phyloP scores from a whole-genome alignment of 2,888 invertebrate genomes.

The Melanchra persicariae region DNA sequence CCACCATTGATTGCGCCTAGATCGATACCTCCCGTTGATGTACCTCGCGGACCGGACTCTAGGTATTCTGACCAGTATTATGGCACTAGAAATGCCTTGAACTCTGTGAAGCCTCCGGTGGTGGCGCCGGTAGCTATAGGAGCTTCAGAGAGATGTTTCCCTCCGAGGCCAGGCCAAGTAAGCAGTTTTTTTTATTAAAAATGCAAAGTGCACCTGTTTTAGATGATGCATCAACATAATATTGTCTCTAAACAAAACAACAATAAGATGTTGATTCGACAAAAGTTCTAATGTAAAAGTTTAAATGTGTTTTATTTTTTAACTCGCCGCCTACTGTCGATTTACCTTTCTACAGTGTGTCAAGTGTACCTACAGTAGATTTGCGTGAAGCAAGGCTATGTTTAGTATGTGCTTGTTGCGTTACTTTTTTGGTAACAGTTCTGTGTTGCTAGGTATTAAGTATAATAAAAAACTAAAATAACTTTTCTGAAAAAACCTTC shows the following conservation, averaged over 20 bases:
- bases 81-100: constrained; percentile 70
- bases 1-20: constrained; percentile 77
- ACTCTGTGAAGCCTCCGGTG: constrained; percentile 82
- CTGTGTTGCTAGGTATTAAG: not conserved
- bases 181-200: too few relatives aligned
- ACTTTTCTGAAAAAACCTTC: too few relatives aligned
- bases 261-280: not conserved
- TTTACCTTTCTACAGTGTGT: not conserved
- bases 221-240: too few relatives aligned
- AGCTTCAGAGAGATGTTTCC: not conserved
- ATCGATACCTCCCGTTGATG: constrained; percentile 78
- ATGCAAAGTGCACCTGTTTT: too few relatives aligned
- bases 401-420: too few relatives aligned
- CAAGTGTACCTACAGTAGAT: too few relatives aligned
- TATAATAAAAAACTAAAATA: too few relatives aligned
- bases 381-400: too few relatives aligned
- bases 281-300: too few relatives aligned
- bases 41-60: constrained; percentile 79
- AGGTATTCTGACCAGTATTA: constrained; percentile 81
- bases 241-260: not conserved
- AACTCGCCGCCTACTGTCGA: too few relatives aligned
- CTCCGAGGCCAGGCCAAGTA: not conserved
- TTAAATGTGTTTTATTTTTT: too few relatives aligned
- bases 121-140: constrained; percentile 78
- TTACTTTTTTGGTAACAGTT: not conserved